Conservation (phyloP, 2,113 vertebrate species). For the Cynoglossus semilaevis region DNA sequence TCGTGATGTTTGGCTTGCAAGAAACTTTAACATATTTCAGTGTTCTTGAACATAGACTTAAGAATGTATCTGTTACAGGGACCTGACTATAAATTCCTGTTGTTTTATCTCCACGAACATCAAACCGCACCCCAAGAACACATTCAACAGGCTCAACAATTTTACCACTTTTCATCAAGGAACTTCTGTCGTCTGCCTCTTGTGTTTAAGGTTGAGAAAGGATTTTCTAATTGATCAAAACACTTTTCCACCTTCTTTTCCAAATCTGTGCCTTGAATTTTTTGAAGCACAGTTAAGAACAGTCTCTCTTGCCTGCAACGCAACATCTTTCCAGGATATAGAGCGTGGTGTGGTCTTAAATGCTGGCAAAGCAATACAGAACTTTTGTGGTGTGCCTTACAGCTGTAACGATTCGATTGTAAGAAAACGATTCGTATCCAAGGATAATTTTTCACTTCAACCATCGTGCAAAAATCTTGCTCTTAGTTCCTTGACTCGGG, state of each 20-base stretch:
- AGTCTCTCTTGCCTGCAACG: background rate
- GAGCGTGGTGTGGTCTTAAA: background rate
- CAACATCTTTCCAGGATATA: constrained; percentile 1
- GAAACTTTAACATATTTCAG: background rate
- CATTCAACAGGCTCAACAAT: constrained; percentile 1
- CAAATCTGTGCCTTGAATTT: constrained; percentile 2
- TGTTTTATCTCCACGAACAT: background rate
- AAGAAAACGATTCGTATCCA: too few relatives aligned
- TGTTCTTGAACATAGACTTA: constrained; percentile 1
- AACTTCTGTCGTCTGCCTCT: constrained; percentile 1
- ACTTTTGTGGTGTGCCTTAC: too few relatives aligned
- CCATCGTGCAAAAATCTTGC: too few relatives aligned
- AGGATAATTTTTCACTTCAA: too few relatives aligned
- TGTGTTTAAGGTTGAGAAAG: background rate
- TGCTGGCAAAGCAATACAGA: too few relatives aligned
- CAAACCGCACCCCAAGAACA: background rate
- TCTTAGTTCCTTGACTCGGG: too few relatives aligned
- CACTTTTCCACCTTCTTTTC: constrained; percentile 2
- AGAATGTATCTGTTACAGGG: background rate
- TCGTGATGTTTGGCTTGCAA: background rate
- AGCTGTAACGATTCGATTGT: too few relatives aligned
- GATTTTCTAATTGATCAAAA: background rate
- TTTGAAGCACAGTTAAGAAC: background rate
- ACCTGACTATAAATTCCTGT: constrained; percentile 1
- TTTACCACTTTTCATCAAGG: background rate